These are phyloP conservation scores for Cichlasoma orientale DNA, from an alignment of 2,797 vertebrate genomes.

Conservation along the genomic window DNA sequence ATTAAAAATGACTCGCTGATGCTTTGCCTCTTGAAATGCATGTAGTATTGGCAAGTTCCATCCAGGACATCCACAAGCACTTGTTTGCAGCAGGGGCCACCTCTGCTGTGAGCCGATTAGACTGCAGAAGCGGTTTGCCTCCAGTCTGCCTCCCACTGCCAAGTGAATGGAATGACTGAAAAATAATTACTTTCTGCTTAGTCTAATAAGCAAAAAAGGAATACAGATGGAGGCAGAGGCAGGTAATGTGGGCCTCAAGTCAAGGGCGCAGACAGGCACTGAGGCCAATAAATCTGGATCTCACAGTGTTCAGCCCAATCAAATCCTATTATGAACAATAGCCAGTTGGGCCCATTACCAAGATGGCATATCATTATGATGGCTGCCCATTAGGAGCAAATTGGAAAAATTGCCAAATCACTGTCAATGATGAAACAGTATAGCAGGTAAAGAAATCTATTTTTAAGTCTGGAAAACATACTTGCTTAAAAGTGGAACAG, in stretches of 20 bases:
- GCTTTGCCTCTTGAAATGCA: not conserved
- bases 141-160: slow-evolving; percentile 55
- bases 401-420: slow-evolving; percentile 25
- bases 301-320: slow-evolving; percentile 54
- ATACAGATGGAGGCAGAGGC: slow-evolving; percentile 51
- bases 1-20: slow-evolving; percentile 34
- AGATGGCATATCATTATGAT: slow-evolving; percentile 57
- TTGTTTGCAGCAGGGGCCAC: slow-evolving; percentile 38
- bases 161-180: slow-evolving; percentile 61
- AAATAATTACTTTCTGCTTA: slow-evolving; percentile 70
- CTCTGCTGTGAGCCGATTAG: slow-evolving; percentile 53
- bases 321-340: slow-evolving; percentile 71
- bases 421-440: slow-evolving; percentile 15
- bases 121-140: slow-evolving; percentile 59
- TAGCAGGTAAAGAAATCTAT: slow-evolving; percentile 10
- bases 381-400: slow-evolving; percentile 43
- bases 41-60: slow-evolving; percentile 38
- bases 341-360: slow-evolving; percentile 62
- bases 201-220: slow-evolving; percentile 64
- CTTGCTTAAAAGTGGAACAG: not conserved
- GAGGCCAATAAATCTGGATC: slow-evolving; percentile 60
- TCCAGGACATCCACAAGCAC: slow-evolving; percentile 18
- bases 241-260: slow-evolving; percentile 55
- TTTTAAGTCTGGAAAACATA: not conserved
- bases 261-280: slow-evolving; percentile 58